Evolutionary conservation across 2,113 vertebrate species (phyloP), one percentile per base, ranked within the genome.

Genomic region (Columba livia): DNA sequence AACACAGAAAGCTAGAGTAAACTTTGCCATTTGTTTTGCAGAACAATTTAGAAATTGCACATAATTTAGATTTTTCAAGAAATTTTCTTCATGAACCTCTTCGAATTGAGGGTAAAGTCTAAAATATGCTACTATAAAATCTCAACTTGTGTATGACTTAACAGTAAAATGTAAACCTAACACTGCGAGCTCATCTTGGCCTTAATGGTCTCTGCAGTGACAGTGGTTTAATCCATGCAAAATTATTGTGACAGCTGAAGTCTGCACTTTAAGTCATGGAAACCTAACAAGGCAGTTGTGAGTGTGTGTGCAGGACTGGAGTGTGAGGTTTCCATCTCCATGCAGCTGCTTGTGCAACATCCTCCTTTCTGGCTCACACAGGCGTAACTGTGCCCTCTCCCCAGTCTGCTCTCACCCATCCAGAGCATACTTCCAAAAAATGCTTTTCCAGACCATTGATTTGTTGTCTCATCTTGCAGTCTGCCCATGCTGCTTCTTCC

Each of bases 151-250:
- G 88, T 85, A 61, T 62, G 36, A 42, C 83, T 87, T 69, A 54
- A 62, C 12, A 64, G 40, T 17, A 17, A 85, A 78, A 18, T 9
- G 16, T 42, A 73, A 81, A 54, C 14, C 11, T 54, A 75, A 25
- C 32, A 32, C 4, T n/a, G 38, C 36, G 40, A 94, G 14, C 53
- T 84, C 42, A 32, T 92, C 44, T 56, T 82, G 47, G 11, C 44
- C 16, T 72, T 90, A 88, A 84, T 56, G 44, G 12, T 60, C 70
- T 86, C 57, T 56, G 66, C 6, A 8, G 40, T 85, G 71, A 69
- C 34, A 83, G 50, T 10, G 31, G 72, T 81, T 93, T 91, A 90
- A 93, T 74, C 82, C 34, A 38, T 51, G 67, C 36, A 90, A 95
- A 65, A 70, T 93, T 85, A 57, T 44, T 28, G 32, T 79, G 15